phyloP scores from a whole-genome alignment of 2,797 vertebrate genomes.

The Vespertilio murinus region DNA sequence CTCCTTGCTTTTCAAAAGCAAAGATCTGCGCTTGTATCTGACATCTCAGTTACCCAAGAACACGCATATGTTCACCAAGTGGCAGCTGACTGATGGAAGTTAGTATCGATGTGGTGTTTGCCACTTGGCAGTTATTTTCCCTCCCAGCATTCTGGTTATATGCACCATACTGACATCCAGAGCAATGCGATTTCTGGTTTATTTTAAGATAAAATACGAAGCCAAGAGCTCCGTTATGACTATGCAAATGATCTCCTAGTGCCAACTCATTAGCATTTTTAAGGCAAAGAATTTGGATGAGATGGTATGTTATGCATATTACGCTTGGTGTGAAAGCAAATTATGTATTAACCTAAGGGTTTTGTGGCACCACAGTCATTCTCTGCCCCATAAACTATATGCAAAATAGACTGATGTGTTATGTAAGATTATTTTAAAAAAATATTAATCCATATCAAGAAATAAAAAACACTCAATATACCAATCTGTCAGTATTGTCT shows the following conservation, averaged over 20 bases:
- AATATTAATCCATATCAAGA: neutral
- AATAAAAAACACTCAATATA: neutral
- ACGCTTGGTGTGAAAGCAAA: constrained; percentile 25
- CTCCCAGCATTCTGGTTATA: neutral
- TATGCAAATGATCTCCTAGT: constrained; percentile 50
- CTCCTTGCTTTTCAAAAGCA: neutral
- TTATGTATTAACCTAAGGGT: neutral
- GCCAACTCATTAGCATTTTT: constrained; percentile 73
- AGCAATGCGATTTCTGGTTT: constrained; percentile 48
- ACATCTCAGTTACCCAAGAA: neutral
- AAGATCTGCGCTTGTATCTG: neutral
- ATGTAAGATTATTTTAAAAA: neutral
- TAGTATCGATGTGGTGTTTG: neutral
- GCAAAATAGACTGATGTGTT: neutral
- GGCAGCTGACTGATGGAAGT: neutral
- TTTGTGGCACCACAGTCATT: neutral
- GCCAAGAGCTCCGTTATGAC: constrained; percentile 43
- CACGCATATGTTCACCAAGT: neutral
- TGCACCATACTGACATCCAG: neutral
- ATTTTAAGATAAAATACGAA: constrained; percentile 63
- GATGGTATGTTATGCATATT: neutral
- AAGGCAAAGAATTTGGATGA: constrained; percentile 62
- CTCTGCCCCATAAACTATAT: constrained; percentile 14
- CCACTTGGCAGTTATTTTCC: neutral
- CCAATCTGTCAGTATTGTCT: neutral